phyloP scores from a whole-genome alignment of 2,113 vertebrate genomes.

The Gadus chalcogrammus region DNA sequence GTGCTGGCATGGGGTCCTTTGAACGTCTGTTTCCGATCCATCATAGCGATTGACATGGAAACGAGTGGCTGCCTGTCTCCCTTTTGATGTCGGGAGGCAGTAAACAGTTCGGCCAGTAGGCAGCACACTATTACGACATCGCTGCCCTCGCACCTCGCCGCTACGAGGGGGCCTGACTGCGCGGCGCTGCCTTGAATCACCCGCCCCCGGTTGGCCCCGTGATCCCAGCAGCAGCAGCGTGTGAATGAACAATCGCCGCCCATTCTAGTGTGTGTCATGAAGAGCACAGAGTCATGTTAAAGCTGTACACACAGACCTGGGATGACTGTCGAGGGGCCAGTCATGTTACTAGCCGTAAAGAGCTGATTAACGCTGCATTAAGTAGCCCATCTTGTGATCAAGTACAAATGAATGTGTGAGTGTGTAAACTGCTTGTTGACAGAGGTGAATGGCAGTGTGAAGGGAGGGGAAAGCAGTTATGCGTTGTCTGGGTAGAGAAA shows the following conservation, averaged over 20 bases:
- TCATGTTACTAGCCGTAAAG: too few relatives aligned
- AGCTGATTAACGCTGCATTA: too few relatives aligned
- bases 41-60: slow-evolving; percentile 53
- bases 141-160: background rate
- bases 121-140: slow-evolving; percentile 7
- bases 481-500: slow-evolving; percentile 17
- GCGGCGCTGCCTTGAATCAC: slow-evolving; percentile 26
- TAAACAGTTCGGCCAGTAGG: slow-evolving; percentile 34
- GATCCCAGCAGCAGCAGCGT: slow-evolving; percentile 34
- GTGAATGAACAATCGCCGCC: slow-evolving; percentile 63
- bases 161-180: background rate
- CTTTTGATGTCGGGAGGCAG: slow-evolving; percentile 58
- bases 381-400: too few relatives aligned
- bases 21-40: slow-evolving; percentile 60
- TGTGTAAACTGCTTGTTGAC: background rate
- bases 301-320: slow-evolving; percentile 32
- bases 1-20: slow-evolving; percentile 55
- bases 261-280: slow-evolving; percentile 61
- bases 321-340: background rate
- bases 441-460: background rate
- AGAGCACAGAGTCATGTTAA: slow-evolving; percentile 38
- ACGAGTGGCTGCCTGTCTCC: slow-evolving; percentile 44
- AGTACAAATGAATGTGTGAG: background rate
- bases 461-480: background rate
- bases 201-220: slow-evolving; percentile 51